phyloP scores from a whole-genome alignment of 1,140 invertebrate species.

The Lethrus apterus region DNA sequence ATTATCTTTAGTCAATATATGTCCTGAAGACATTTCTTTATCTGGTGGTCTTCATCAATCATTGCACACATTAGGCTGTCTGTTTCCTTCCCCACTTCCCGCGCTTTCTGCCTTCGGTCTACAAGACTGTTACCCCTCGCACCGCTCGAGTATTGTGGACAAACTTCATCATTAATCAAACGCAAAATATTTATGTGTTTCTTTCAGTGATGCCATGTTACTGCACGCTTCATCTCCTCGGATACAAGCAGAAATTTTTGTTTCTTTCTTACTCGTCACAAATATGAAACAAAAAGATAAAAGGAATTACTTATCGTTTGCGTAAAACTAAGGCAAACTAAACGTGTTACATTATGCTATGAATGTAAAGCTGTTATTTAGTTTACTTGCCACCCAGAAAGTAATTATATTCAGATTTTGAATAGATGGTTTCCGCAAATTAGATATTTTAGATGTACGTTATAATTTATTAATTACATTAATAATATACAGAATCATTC shows the following conservation, averaged over 20 bases:
- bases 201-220: slow-evolving; percentile 17
- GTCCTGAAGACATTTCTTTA: slow-evolving; percentile 36
- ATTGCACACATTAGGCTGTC: slow-evolving; percentile 33
- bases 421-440: too few relatives aligned
- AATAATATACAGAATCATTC: too few relatives aligned
- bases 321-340: too few relatives aligned
- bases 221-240: slow-evolving; percentile 17
- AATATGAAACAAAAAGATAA: too few relatives aligned
- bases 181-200: slow-evolving; percentile 30
- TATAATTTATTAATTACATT: too few relatives aligned
- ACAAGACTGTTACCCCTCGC: neutral
- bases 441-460: too few relatives aligned
- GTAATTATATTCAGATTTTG: too few relatives aligned
- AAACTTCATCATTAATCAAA: slow-evolving; percentile 33
- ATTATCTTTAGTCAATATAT: slow-evolving; percentile 35
- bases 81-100: slow-evolving; percentile 16
- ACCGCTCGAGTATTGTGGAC: slow-evolving; percentile 16
- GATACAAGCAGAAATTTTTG: slow-evolving; percentile 3
- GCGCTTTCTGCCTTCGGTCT: slow-evolving; percentile 6
- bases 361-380: too few relatives aligned
- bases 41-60: slow-evolving; percentile 40
- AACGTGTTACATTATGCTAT: too few relatives aligned
- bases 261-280: too few relatives aligned
- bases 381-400: too few relatives aligned
- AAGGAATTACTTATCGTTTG: too few relatives aligned